Percentiles rank a stretch among this genome's conserved stretches.
Evolutionary conservation across 2,888 invertebrate genomes (phyloP).

Genomic region (Chromoteleia sp.): DNA sequence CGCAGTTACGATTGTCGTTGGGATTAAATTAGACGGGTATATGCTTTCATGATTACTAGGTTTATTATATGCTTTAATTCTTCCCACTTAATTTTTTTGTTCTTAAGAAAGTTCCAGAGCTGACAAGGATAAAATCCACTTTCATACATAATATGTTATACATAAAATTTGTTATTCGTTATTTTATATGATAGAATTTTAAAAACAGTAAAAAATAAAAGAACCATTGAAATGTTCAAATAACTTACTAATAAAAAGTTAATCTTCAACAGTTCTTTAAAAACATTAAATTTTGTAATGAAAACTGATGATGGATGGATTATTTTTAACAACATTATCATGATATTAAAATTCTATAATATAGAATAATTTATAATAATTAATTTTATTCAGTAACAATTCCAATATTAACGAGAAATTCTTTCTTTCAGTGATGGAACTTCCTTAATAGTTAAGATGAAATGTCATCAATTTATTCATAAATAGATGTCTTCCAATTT

Average conservation of each 20-base stretch:
- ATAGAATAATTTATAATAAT: slow-evolving; percentile 9
- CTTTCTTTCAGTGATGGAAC: slow-evolving; percentile 22
- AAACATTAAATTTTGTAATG: too few relatives aligned
- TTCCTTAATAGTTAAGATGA: slow-evolving; percentile 25
- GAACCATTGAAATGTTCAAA: too few relatives aligned
- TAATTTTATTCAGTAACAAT: slow-evolving; percentile 7
- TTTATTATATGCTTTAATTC: slow-evolving; percentile 1
- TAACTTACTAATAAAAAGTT: too few relatives aligned
- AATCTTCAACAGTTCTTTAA: too few relatives aligned
- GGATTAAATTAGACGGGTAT: slow-evolving; percentile 76
- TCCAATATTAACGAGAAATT: slow-evolving; percentile 5
- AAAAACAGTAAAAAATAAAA: not conserved
- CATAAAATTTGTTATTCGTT: not conserved
- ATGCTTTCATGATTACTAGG: slow-evolving; percentile 22
- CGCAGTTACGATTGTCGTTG: slow-evolving; percentile 78
- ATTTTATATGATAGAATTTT: not conserved
- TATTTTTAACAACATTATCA: too few relatives aligned
- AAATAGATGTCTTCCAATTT: too few relatives aligned
- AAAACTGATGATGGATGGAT: too few relatives aligned
- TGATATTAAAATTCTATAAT: not conserved
- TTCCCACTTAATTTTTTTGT: not conserved
- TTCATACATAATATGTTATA: not conserved
- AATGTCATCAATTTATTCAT: slow-evolving; percentile 1
- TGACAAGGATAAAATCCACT: slow-evolving; percentile 4
- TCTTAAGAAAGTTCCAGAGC: slow-evolving; percentile 5